Percentiles rank a stretch among this genome's conserved stretches.
Conservation (phyloP, 2,888 invertebrate species). For the Lottia scabra region DNA sequence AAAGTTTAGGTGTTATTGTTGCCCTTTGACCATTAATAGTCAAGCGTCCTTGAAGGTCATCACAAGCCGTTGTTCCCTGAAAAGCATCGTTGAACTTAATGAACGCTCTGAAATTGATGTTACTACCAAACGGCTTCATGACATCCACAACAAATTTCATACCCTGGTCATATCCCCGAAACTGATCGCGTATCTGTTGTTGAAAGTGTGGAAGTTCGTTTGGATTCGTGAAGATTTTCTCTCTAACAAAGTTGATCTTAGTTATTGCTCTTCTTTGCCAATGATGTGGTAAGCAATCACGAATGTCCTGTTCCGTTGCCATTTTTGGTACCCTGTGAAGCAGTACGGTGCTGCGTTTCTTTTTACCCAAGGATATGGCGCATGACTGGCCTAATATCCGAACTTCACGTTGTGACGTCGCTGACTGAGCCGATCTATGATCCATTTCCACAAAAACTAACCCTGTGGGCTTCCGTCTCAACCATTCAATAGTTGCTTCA, state of each 20-base stretch:
- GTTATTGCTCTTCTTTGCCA: not conserved
- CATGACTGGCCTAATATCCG: conserved; percentile 9
- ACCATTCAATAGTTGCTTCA: conserved; percentile 45
- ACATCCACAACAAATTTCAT: conserved; percentile 31
- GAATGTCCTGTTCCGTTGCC: conserved; percentile 32
- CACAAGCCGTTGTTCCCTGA: conserved; percentile 35
- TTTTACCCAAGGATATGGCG: conserved; percentile 14
- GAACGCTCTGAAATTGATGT: conserved; percentile 35
- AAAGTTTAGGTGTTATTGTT: conserved; percentile 30
- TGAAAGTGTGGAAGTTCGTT: conserved; percentile 5
- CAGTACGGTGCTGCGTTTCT: conserved; percentile 11
- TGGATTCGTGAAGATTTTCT: not conserved
- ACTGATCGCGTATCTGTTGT: conserved; percentile 19
- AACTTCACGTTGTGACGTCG: not conserved
- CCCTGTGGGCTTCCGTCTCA: conserved; percentile 41
- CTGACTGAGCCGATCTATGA: conserved; percentile 28
- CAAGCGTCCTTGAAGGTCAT: conserved; percentile 12
- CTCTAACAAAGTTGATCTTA: conserved; percentile 11
- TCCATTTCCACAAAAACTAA: conserved; percentile 42
- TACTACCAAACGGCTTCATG: conserved; percentile 21
- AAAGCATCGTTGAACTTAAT: conserved; percentile 38
- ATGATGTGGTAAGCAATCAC: conserved; percentile 17
- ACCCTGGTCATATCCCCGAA: conserved; percentile 18
- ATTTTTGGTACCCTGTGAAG: conserved; percentile 22
- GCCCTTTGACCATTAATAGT: conserved; percentile 21